Percentiles rank a stretch among this genome's conserved stretches.
Evolutionary conservation across 2,113 vertebrate genomes (phyloP).

Genomic region (Hymenochirus boettgeri): DNA sequence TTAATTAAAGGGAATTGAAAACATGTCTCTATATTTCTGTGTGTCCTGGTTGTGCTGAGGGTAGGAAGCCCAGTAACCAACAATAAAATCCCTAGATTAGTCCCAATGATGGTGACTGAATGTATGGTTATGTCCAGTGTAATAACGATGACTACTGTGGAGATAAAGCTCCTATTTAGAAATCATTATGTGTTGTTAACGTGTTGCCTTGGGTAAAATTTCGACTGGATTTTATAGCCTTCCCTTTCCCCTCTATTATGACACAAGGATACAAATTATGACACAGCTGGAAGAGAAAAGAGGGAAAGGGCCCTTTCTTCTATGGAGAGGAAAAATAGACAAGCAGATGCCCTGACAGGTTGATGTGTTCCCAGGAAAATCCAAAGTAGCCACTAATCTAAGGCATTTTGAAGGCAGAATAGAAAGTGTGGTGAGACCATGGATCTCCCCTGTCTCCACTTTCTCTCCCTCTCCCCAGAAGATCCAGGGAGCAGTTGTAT

Average conservation of each 20-base stretch:
- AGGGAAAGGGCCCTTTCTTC: slow-evolving; percentile 61
- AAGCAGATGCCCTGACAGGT: slow-evolving; percentile 63
- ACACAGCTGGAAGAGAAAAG: slow-evolving; percentile 58
- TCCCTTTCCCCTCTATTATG: slow-evolving; percentile 64
- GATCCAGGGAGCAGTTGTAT: slow-evolving; percentile 39
- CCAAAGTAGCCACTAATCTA: slow-evolving; percentile 57
- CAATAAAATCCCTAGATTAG: slow-evolving; percentile 32
- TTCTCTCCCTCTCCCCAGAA: slow-evolving; percentile 46
- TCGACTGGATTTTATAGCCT: slow-evolving; percentile 62
- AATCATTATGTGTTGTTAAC: slow-evolving; percentile 63
- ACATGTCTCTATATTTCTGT: slow-evolving; percentile 16
- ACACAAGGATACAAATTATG: slow-evolving; percentile 64
- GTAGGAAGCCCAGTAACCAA: slow-evolving; percentile 16
- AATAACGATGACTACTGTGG: slow-evolving; percentile 35
- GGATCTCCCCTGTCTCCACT: slow-evolving; percentile 37
- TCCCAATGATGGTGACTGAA: slow-evolving; percentile 34
- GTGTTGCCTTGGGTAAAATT: slow-evolving; percentile 65
- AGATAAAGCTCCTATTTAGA: slow-evolving; percentile 49
- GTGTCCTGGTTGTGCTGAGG: slow-evolving; percentile 23
- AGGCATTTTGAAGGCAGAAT: slow-evolving; percentile 51
- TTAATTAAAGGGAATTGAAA: neutral
- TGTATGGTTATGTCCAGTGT: slow-evolving; percentile 35
- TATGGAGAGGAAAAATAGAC: slow-evolving; percentile 52
- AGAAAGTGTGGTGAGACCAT: slow-evolving; percentile 47
- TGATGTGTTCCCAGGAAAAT: slow-evolving; percentile 64